Percentiles rank a stretch among this genome's conserved stretches.
These are phyloP conservation scores for Trachelus iudaicus DNA, from an alignment of 2,888 invertebrate species.

Conservation along the genomic window DNA sequence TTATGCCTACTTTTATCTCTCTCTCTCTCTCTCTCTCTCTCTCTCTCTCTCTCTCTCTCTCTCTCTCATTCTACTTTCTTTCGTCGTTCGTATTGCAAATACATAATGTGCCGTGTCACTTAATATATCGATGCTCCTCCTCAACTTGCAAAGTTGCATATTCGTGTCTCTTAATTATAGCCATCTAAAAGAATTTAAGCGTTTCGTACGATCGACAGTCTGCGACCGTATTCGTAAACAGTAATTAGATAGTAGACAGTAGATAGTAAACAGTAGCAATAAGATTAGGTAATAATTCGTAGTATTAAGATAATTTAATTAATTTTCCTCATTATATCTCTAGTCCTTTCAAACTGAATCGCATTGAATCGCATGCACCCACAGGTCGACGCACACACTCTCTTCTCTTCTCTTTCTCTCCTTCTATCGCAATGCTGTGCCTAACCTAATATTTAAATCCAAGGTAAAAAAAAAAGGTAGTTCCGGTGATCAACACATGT, in stretches of 20 bases:
- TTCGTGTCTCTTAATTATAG: conserved; percentile 46
- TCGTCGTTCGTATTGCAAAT: conserved; percentile 18
- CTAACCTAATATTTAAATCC: conserved; percentile 32
- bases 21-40: conserved; percentile 4
- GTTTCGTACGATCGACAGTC: conserved; percentile 24
- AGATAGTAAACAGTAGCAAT: too few species aligned
- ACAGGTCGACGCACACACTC: too few species aligned
- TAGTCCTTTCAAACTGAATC: too few species aligned
- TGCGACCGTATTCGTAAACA: conserved; percentile 29
- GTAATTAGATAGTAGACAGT: conserved; percentile 25
- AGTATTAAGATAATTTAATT: too few species aligned
- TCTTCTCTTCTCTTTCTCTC: conserved; percentile 9
- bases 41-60: conserved; percentile 7
- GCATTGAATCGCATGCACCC: too few species aligned
- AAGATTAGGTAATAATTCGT: too few species aligned
- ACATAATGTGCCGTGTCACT: conserved; percentile 36
- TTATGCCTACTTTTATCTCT: neutral
- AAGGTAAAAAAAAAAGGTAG: conserved; percentile 45
- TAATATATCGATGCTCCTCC: too few species aligned
- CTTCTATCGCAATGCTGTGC: conserved; percentile 11
- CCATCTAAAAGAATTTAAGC: conserved; percentile 53
- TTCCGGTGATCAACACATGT: conserved; percentile 10
- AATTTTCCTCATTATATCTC: too few species aligned
- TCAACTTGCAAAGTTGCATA: too few species aligned
- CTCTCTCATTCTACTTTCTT: conserved; percentile 46